Percentiles rank a stretch among this genome's conserved stretches.
Conservation (phyloP, 2,888 invertebrate genomes). For the Tuberolachnus salignus region DNA sequence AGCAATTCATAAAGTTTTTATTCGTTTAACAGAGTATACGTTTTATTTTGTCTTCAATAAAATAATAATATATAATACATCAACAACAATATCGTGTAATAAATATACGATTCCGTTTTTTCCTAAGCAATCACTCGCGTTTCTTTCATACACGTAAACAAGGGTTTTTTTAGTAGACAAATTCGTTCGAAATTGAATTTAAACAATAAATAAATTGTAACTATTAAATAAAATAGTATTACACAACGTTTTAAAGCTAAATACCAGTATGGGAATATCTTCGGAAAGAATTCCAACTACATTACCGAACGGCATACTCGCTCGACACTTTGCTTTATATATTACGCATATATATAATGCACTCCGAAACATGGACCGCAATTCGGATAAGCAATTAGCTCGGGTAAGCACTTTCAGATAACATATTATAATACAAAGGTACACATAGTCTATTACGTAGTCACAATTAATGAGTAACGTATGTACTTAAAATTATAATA, state of each 20-base stretch:
- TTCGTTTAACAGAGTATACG: conserved; percentile 22
- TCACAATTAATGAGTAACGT: too few species aligned
- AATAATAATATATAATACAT: conserved; percentile 41
- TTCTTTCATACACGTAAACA: too few species aligned
- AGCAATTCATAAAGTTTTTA: too few species aligned
- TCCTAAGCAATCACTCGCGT: background rate
- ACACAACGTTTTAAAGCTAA: background rate
- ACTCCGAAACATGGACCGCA: background rate
- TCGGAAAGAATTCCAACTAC: too few species aligned
- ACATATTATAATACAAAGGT: too few species aligned
- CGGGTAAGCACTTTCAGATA: background rate
- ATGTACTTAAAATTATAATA: too few species aligned
- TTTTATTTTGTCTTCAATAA: conserved; percentile 48
- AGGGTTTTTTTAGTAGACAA: too few species aligned
- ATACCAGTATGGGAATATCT: background rate
- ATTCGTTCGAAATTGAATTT: too few species aligned
- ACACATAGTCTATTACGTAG: too few species aligned
- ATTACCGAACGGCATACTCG: too few species aligned
- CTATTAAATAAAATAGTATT: background rate
- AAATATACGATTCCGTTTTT: background rate
- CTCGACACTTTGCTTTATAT: conserved; percentile 22
- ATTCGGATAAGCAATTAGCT: conserved; percentile 1
- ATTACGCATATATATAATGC: background rate
- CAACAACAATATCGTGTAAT: background rate
- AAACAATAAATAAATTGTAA: background rate